These are phyloP conservation scores for Nansenia antarctica DNA, from an alignment of 2,113 vertebrate species.

Conservation along the genomic window DNA sequence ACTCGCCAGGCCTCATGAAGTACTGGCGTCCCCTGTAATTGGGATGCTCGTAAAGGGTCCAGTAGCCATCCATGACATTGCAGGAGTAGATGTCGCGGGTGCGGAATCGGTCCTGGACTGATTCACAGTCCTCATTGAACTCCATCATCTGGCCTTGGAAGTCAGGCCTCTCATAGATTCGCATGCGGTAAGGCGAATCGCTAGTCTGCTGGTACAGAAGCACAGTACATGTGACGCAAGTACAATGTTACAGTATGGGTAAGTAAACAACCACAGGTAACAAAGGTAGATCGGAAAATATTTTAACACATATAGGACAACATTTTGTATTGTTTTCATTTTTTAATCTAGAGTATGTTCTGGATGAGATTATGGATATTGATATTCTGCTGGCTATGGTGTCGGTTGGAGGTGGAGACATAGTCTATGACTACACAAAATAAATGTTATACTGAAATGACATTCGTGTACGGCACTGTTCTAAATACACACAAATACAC, in stretches of 20 bases:
- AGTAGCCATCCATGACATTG: conserved; percentile 56
- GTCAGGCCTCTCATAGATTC: conserved; percentile 51
- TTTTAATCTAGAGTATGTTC: neutral
- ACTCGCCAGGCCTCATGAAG: conserved; percentile 27
- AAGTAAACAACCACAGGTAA: neutral
- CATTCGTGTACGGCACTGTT: too few species aligned
- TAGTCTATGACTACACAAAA: neutral
- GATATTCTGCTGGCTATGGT: neutral
- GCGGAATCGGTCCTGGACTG: conserved; percentile 49
- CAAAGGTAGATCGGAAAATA: neutral
- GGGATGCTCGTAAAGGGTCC: conserved; percentile 53
- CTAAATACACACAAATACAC: too few species aligned
- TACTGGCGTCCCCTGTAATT: conserved; percentile 36
- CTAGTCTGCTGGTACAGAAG: conserved; percentile 14
- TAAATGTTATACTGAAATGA: neutral
- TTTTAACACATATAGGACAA: too few species aligned
- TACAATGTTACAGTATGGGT: neutral
- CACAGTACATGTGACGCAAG: neutral
- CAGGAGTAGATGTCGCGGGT: conserved; percentile 51
- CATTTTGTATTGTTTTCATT: neutral
- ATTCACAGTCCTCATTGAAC: conserved; percentile 51
- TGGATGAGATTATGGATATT: too few species aligned
- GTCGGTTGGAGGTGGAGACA: neutral
- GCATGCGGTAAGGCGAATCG: conserved; percentile 18
- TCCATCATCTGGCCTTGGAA: conserved; percentile 59